Percentiles rank a stretch among this genome's conserved stretches.
Evolutionary conservation across 2,888 invertebrate genomes (phyloP).

Genomic region (Lasioglossum zephyrum): DNA sequence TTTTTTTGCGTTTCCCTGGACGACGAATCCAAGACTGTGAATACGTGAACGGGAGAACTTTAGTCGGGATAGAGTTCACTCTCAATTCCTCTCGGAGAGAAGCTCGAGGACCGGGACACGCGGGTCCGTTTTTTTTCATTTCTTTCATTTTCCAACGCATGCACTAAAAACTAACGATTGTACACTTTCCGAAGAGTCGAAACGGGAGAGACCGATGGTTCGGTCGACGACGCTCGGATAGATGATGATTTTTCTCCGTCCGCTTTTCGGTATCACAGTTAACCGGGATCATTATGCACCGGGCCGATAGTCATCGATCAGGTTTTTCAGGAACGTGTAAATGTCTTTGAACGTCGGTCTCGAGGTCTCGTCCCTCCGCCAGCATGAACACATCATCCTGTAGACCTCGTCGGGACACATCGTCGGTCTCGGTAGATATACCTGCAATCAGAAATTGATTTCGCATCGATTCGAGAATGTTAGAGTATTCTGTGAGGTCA

Average conservation of each 20-base stretch:
- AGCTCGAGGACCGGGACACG: conserved; percentile 14
- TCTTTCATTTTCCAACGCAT: conserved; percentile 27
- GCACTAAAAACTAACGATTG: conserved; percentile 77
- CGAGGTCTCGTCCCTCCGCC: conserved; percentile 87
- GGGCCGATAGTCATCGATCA: conserved; percentile 86
- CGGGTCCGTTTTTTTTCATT: not conserved
- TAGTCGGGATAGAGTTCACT: conserved; percentile 10
- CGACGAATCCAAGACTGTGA: conserved; percentile 7
- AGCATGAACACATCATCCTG: conserved; percentile 90
- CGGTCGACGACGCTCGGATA: conserved; percentile 27
- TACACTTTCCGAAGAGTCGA: conserved; percentile 67
- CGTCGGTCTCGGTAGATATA: conserved; percentile 89
- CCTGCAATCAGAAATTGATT: conserved; percentile 71
- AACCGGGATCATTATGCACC: conserved; percentile 76
- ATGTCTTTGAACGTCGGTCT: conserved; percentile 89
- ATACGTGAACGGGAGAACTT: not conserved
- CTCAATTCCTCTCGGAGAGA: not conserved
- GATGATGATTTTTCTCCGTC: conserved; percentile 39
- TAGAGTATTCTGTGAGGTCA: not conserved
- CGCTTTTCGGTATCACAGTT: conserved; percentile 77
- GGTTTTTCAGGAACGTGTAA: conserved; percentile 89
- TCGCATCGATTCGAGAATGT: not conserved
- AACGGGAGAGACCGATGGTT: conserved; percentile 30
- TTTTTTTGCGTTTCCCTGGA: not conserved
- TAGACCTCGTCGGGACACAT: conserved; percentile 92